These are phyloP conservation scores for Microcebus lehilahytsara DNA, from an alignment of 2,113 vertebrate species.

Conservation along the genomic window DNA sequence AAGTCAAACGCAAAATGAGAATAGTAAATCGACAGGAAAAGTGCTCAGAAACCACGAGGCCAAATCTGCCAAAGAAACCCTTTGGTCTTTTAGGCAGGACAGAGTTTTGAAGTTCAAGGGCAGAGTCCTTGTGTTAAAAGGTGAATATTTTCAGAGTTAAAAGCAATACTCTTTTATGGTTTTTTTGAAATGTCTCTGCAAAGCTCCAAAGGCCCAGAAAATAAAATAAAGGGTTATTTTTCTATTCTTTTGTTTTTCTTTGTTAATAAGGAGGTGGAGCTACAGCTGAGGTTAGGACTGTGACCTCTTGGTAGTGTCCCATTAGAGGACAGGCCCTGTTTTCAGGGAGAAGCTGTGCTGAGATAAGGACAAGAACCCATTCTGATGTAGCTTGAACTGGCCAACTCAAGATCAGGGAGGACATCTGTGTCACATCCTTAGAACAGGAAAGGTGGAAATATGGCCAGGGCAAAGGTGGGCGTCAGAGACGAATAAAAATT, in stretches of 20 bases:
- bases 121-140: conserved; percentile 68
- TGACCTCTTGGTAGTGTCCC: neutral
- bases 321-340: neutral
- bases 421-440: neutral
- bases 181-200: neutral
- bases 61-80: conserved; percentile 44
- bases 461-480: neutral
- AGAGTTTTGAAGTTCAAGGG: conserved; percentile 65
- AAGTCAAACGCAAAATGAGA: conserved; percentile 48
- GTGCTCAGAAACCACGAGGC: conserved; percentile 53
- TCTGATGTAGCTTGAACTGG: neutral
- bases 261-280: conserved; percentile 67
- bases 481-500: neutral
- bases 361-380: neutral
- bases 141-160: conserved; percentile 71
- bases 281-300: conserved; percentile 50
- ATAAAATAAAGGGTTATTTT: conserved; percentile 31
- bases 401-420: neutral
- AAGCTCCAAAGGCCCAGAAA: conserved; percentile 19
- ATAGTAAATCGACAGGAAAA: conserved; percentile 66
- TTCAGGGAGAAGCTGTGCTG: neutral
- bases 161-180: conserved; percentile 69
- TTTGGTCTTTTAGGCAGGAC: conserved; percentile 68
- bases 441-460: neutral
- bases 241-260: conserved; percentile 59